Conservation (phyloP, 2,797 vertebrate species). For the Pelodytes ibericus region DNA sequence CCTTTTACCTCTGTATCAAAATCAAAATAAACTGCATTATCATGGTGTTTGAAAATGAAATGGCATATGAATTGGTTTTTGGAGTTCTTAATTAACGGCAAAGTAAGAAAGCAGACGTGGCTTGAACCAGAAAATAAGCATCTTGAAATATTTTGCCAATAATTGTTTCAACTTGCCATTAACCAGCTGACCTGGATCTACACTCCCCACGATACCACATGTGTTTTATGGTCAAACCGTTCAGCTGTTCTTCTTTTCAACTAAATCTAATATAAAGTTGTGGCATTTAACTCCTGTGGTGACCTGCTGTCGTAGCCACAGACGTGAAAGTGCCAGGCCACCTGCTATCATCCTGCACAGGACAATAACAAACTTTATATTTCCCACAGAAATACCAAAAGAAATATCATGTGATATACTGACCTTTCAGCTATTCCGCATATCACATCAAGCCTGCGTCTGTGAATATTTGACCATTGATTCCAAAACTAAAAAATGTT, state of each 20-base stretch:
- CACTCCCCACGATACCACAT: slow-evolving; percentile 11
- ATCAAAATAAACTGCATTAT: slow-evolving; percentile 43
- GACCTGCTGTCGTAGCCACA: slow-evolving; percentile 42
- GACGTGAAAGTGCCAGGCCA: slow-evolving; percentile 34
- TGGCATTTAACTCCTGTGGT: slow-evolving; percentile 49
- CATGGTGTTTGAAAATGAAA: background rate
- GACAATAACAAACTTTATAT: slow-evolving; percentile 13
- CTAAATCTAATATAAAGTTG: slow-evolving; percentile 43
- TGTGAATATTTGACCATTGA: too few relatives aligned
- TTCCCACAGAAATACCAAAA: slow-evolving; percentile 30
- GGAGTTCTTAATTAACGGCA: slow-evolving; percentile 30
- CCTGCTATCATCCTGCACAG: slow-evolving; percentile 41
- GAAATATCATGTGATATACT: slow-evolving; percentile 24
- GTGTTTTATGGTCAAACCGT: slow-evolving; percentile 24
- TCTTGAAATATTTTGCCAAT: slow-evolving; percentile 42
- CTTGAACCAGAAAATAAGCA: slow-evolving; percentile 7
- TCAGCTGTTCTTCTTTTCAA: slow-evolving; percentile 52
- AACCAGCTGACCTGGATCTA: slow-evolving; percentile 22
- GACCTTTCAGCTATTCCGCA: slow-evolving; percentile 43
- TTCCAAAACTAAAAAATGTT: too few relatives aligned
- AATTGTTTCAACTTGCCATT: slow-evolving; percentile 43
- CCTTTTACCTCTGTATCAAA: slow-evolving; percentile 27
- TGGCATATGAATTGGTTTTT: slow-evolving; percentile 10
- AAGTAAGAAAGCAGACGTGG: slow-evolving; percentile 6
- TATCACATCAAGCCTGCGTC: background rate